A percentile compares a stretch with the other conserved stretches of the same genome.
phyloP scores from a whole-genome alignment of 1,140 invertebrate genomes.

The Drosophila teissieri region DNA sequence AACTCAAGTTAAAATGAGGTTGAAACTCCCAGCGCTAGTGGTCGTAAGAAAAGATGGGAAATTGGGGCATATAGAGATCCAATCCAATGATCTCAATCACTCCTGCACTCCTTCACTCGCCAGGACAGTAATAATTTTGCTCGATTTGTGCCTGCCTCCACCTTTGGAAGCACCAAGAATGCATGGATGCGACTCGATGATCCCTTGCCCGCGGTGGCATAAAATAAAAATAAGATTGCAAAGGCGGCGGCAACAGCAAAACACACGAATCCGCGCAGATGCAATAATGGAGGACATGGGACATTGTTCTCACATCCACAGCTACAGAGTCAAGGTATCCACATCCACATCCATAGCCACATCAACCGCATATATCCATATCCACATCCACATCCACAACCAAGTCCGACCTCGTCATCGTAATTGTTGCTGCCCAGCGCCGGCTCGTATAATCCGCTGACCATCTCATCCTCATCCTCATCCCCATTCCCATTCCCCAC shows the following conservation, averaged over 20 bases:
- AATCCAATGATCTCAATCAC: conserved; percentile 16
- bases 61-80: neutral
- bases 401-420: conserved; percentile 38
- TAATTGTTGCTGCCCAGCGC: conserved; percentile 63
- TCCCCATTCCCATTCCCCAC: no score
- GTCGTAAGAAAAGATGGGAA: neutral
- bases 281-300: conserved; percentile 41
- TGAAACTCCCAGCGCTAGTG: conserved; percentile 43
- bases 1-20: conserved; percentile 64
- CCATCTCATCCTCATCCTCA: conserved; percentile 6
- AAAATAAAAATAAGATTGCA: conserved; percentile 77
- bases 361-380: no score
- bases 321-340: conserved; percentile 2
- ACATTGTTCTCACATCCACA: conserved; percentile 51
- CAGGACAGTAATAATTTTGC: conserved; percentile 74
- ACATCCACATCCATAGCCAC: neutral
- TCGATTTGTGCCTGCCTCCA: conserved; percentile 24
- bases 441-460: conserved; percentile 66
- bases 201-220: conserved; percentile 58
- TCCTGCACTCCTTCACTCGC: neutral
- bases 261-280: conserved; percentile 39
- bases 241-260: conserved; percentile 33
- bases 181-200: conserved; percentile 5
- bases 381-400: conserved; percentile 55
- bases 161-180: conserved; percentile 5